These are phyloP conservation scores for Calephelis nemesis DNA, from an alignment of 1,140 invertebrate species.

Conservation along the genomic window DNA sequence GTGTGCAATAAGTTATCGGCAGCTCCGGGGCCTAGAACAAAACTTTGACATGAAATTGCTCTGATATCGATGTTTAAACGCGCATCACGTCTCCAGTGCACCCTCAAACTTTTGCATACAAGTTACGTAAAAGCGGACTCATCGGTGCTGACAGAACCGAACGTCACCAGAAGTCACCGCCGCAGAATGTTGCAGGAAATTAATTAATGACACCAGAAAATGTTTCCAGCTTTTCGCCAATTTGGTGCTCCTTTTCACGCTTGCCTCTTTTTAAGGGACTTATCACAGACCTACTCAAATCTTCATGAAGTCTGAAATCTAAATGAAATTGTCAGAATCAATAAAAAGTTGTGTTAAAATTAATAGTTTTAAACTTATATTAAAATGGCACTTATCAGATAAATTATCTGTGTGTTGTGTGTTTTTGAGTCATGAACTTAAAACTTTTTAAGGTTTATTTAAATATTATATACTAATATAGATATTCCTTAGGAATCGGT, in stretches of 20 bases:
- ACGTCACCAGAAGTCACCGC: constrained; percentile 6
- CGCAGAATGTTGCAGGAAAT: constrained; percentile 27
- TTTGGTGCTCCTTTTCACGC: background rate
- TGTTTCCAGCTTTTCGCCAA: background rate
- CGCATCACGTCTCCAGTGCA: constrained; percentile 23
- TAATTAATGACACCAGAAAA: constrained; percentile 26
- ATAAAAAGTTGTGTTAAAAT: no score
- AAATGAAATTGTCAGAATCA: no score
- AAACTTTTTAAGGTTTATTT: no score
- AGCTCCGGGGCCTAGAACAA: background rate
- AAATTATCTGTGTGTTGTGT: no score
- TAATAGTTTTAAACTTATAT: no score
- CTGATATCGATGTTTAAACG: constrained; percentile 15
- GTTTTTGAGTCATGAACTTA: no score
- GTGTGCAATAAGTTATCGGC: background rate
- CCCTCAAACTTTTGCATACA: constrained; percentile 29
- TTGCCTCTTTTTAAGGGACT: background rate
- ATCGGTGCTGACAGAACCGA: constrained; percentile 26
- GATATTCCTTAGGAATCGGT: no score
- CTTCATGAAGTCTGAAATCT: no score
- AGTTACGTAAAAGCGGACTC: constrained; percentile 26
- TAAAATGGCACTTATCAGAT: no score
- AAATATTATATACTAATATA: no score
- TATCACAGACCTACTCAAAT: background rate
- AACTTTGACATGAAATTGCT: constrained; percentile 5